Percentiles rank a stretch among this genome's conserved stretches.
Conservation (phyloP, 2,113 vertebrate species). For the Channa argus region DNA sequence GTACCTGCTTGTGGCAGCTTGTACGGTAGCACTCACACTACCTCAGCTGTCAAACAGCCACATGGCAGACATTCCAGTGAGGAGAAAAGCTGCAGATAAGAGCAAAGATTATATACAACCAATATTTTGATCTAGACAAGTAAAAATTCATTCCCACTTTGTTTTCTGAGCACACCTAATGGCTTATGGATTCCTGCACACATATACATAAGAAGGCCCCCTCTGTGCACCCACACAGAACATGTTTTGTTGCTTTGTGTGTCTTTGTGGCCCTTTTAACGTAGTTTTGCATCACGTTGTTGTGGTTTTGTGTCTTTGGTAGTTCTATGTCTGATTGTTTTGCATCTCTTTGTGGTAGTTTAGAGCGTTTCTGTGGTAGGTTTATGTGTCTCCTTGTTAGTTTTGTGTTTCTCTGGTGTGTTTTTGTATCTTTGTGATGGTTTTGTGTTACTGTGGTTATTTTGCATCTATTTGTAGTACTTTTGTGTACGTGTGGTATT, state of each 20-base stretch:
- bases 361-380: background rate
- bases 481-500: no score
- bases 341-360: background rate
- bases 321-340: background rate
- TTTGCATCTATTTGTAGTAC: no score
- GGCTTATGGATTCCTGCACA: no score
- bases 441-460: background rate
- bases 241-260: no score
- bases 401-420: background rate
- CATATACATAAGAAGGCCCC: no score
- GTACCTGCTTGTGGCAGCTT: constrained; percentile 67
- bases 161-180: no score
- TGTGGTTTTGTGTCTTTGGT: no score
- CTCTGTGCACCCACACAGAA: no score
- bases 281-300: no score
- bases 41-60: constrained; percentile 53
- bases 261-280: no score
- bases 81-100: constrained; percentile 18
- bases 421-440: background rate
- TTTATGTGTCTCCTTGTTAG: background rate
- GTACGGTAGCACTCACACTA: constrained; percentile 28
- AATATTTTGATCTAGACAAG: constrained; percentile 28
- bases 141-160: background rate
- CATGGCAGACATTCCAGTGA: constrained; percentile 64
- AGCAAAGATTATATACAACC: background rate